phyloP scores from a whole-genome alignment of 2,113 vertebrate species.

The Coptodon bakossiorum region DNA sequence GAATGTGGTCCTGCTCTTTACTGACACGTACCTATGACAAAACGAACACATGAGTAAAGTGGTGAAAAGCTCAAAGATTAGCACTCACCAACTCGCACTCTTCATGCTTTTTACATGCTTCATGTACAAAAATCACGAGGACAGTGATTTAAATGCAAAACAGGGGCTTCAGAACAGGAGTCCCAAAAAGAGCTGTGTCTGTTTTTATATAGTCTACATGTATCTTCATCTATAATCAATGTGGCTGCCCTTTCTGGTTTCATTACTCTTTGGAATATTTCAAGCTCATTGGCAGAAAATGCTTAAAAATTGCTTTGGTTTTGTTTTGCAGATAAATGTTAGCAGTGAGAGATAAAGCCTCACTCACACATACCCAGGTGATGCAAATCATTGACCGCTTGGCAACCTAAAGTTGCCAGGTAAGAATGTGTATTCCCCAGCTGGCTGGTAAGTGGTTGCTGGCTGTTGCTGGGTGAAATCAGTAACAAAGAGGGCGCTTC shows the following conservation, averaged over 20 bases:
- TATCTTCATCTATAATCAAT: background rate
- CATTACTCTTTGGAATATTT: background rate
- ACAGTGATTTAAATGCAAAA: background rate
- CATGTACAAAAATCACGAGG: background rate
- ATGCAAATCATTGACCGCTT: background rate
- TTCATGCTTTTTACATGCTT: background rate
- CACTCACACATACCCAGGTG: background rate
- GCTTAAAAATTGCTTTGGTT: background rate
- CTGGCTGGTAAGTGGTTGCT: background rate
- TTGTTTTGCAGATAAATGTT: background rate
- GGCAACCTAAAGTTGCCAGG: background rate
- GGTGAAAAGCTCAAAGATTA: rapidly evolving
- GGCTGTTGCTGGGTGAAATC: background rate
- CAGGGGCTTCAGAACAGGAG: background rate
- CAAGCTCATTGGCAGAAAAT: background rate
- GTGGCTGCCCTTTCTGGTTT: background rate
- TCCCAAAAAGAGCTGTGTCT: background rate
- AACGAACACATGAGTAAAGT: background rate
- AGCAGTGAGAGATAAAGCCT: background rate
- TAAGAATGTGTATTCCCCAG: background rate
- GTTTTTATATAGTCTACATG: background rate
- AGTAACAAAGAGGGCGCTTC: background rate
- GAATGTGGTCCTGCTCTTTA: constrained; percentile 93
- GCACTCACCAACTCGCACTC: background rate
- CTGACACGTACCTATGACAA: constrained; percentile 83